phyloP scores from a whole-genome alignment of 2,113 vertebrate species.

The Copsychus sechellarum region DNA sequence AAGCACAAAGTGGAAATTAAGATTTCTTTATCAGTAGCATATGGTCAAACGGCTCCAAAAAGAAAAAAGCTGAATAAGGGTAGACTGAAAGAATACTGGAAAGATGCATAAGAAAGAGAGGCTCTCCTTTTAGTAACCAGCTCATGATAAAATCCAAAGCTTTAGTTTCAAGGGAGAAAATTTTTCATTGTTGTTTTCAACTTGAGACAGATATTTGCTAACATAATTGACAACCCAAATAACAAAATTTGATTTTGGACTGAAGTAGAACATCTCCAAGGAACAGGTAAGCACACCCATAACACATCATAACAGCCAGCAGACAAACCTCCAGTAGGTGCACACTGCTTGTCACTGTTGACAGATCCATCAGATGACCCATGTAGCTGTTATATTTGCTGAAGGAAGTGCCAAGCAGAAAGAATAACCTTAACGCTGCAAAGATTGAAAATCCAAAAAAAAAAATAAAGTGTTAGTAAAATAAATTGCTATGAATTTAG shows the following conservation, averaged over 20 bases:
- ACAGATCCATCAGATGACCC: not conserved
- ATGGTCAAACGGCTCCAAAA: not conserved
- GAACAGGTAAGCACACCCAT: not conserved
- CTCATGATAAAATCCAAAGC: not conserved
- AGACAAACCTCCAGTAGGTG: not conserved
- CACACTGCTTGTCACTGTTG: not conserved
- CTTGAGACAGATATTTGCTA: not conserved
- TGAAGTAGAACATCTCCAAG: not conserved
- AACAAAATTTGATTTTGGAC: not conserved
- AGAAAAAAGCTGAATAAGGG: not conserved
- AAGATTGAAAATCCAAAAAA: not conserved
- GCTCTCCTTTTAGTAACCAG: not conserved
- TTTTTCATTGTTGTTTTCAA: not conserved
- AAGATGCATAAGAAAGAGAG: not conserved
- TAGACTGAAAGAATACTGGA: not conserved
- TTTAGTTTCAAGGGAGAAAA: not conserved
- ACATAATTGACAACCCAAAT: not conserved
- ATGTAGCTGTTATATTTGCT: not conserved
- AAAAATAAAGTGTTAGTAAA: not conserved
- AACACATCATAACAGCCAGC: not conserved
- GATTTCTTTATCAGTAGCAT: not conserved
- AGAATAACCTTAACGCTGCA: not conserved
- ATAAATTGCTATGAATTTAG: not conserved
- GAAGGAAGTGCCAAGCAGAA: not conserved
- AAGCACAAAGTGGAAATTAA: conserved; percentile 25